Evolutionary conservation across 1,140 invertebrate genomes (phyloP).

Genomic region (Anoplolepis gracilipes): DNA sequence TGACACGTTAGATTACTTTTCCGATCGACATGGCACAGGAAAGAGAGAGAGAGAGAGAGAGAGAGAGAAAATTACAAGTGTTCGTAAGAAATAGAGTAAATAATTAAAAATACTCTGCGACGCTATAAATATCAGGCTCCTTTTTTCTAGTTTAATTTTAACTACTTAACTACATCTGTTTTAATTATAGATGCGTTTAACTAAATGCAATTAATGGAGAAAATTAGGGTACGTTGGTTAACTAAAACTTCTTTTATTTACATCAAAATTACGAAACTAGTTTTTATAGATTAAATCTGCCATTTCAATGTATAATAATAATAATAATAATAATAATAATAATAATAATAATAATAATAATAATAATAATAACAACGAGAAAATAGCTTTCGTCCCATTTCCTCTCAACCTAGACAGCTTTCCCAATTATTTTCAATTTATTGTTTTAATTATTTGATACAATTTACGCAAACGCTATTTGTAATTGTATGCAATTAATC

Average conservation of each 20-base stretch:
- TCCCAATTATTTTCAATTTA: conserved; percentile 47
- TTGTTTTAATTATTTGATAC: conserved; percentile 49
- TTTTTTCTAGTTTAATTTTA: neutral
- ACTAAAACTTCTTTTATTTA: conserved; percentile 1
- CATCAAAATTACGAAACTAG: neutral
- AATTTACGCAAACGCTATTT: conserved; percentile 36
- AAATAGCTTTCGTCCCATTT: conserved; percentile 29
- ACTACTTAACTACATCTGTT: neutral
- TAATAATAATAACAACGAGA: conserved; percentile 27
- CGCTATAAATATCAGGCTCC: neutral
- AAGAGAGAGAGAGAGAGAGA: neutral
- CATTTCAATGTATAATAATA: too few relatives aligned
- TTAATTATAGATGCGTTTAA: conserved; percentile 12
- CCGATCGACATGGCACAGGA: neutral
- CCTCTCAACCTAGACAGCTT: conserved; percentile 7
- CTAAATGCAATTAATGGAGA: neutral
- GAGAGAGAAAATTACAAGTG: conserved; percentile 16
- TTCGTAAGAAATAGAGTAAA: neutral
- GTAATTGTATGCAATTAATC: conserved; percentile 52
- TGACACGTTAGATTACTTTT: conserved; percentile 26
- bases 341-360: too few relatives aligned
- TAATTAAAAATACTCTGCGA: conserved; percentile 26
- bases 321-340: too few relatives aligned
- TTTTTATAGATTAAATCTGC: conserved; percentile 32
- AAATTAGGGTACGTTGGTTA: neutral